These are phyloP conservation scores for Hoplodrina blanda DNA, from an alignment of 2,888 invertebrate species.

Conservation along the genomic window DNA sequence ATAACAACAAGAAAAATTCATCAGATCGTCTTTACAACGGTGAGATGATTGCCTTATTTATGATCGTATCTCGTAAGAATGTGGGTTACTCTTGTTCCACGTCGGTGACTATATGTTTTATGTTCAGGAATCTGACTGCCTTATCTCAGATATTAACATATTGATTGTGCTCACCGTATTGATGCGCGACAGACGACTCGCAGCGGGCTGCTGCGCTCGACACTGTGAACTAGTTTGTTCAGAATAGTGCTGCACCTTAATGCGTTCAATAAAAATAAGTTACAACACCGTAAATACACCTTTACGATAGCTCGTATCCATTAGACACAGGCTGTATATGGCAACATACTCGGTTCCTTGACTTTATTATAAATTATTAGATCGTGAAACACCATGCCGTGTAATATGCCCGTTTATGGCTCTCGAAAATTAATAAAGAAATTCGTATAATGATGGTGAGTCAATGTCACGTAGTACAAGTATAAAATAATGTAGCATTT, in stretches of 20 bases:
- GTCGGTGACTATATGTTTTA: slow-evolving; percentile 81
- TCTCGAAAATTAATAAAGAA: slow-evolving; percentile 67
- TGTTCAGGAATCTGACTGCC: slow-evolving; percentile 84
- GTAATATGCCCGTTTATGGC: slow-evolving; percentile 65
- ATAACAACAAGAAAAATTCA: slow-evolving; percentile 76
- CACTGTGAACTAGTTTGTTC: slow-evolving; percentile 75
- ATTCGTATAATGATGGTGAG: slow-evolving; percentile 53
- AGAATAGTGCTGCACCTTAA: slow-evolving; percentile 74
- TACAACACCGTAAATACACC: slow-evolving; percentile 78
- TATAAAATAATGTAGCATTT: slow-evolving; percentile 62
- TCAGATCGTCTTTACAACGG: slow-evolving; percentile 73
- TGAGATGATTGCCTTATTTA: slow-evolving; percentile 78
- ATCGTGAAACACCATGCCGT: slow-evolving; percentile 70
- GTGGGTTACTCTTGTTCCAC: slow-evolving; percentile 81
- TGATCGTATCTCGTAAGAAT: slow-evolving; percentile 83
- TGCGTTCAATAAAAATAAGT: slow-evolving; percentile 76
- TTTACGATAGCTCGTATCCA: slow-evolving; percentile 75
- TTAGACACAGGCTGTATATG: slow-evolving; percentile 70
- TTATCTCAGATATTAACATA: slow-evolving; percentile 89
- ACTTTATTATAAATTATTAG: slow-evolving; percentile 76
- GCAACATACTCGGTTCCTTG: slow-evolving; percentile 68
- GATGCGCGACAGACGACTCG: slow-evolving; percentile 81
- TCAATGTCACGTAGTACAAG: slow-evolving; percentile 54
- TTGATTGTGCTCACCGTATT: slow-evolving; percentile 87
- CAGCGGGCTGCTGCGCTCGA: slow-evolving; percentile 64